phyloP scores from a whole-genome alignment of 2,888 invertebrate genomes.

The Serrognathus titanus region DNA sequence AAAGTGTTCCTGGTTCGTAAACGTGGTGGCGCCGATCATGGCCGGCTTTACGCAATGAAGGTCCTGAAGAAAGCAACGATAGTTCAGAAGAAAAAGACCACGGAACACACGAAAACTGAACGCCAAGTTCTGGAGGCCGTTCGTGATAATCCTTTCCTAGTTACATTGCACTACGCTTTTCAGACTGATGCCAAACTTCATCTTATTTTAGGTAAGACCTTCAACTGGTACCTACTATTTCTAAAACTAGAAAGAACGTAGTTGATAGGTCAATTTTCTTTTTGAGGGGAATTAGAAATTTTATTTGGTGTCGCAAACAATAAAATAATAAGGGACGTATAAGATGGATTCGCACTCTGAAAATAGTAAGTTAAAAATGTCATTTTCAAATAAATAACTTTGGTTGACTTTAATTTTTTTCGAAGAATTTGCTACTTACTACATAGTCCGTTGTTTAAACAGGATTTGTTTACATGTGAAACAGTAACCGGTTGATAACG shows the following conservation, averaged over 20 bases:
- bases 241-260: not conserved
- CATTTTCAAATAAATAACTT: too few species aligned
- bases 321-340: too few species aligned
- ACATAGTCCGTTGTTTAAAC: too few species aligned
- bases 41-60: conserved; percentile 96
- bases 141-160: conserved; percentile 91
- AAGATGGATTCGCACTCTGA: too few species aligned
- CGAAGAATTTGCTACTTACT: too few species aligned
- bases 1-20: conserved; percentile 96
- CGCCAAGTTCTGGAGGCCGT: conserved; percentile 95
- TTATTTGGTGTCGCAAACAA: too few species aligned
- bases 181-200: conserved; percentile 96
- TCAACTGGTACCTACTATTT: not conserved
- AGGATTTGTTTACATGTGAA: too few species aligned
- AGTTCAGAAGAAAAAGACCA: conserved; percentile 90
- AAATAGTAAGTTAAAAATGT: too few species aligned
- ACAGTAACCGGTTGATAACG: too few species aligned
- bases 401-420: too few species aligned
- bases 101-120: conserved; percentile 96
- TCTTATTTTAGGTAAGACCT: conserved; percentile 84
- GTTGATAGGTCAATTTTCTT: too few species aligned
- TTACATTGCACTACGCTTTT: conserved; percentile 97
- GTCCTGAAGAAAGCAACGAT: conserved; percentile 94
- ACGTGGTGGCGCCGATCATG: conserved; percentile 79
- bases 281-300: too few species aligned